A percentile compares a stretch with the other conserved stretches of the same genome.
Evolutionary conservation across 1,140 invertebrate genomes (phyloP).

Genomic region (Gryllus bimaculatus): DNA sequence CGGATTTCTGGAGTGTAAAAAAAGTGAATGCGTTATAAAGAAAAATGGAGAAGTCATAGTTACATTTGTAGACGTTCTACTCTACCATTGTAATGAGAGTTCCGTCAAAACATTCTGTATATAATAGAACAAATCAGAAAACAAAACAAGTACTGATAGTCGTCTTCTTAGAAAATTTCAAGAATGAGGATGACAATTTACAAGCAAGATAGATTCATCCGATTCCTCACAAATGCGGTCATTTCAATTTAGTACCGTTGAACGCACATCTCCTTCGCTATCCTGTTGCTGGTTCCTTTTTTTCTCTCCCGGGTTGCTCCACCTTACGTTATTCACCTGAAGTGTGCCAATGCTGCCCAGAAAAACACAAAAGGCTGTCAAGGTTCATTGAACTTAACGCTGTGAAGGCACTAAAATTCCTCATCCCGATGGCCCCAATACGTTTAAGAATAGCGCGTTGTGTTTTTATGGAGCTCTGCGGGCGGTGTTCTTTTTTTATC

Average conservation of each 20-base stretch:
- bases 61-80: too few relatives aligned
- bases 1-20: too few relatives aligned
- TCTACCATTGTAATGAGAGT: too few relatives aligned
- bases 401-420: background rate
- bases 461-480: background rate
- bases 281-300: background rate
- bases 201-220: too few relatives aligned
- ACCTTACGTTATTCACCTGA: background rate
- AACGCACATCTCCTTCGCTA: background rate
- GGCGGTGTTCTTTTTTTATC: too few relatives aligned
- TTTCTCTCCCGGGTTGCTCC: background rate
- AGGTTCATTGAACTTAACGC: constrained; percentile 4
- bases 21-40: too few relatives aligned
- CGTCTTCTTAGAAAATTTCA: background rate
- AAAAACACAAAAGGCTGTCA: background rate
- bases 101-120: too few relatives aligned
- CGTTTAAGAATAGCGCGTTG: background rate
- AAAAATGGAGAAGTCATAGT: too few relatives aligned
- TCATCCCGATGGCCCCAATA: constrained; percentile 2
- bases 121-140: background rate
- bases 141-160: background rate
- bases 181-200: too few relatives aligned
- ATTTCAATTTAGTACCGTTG: background rate
- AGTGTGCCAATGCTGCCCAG: background rate
- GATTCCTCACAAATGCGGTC: background rate